Conservation (phyloP, 2,888 invertebrate genomes). For the Drepanosiphum platanoidis region DNA sequence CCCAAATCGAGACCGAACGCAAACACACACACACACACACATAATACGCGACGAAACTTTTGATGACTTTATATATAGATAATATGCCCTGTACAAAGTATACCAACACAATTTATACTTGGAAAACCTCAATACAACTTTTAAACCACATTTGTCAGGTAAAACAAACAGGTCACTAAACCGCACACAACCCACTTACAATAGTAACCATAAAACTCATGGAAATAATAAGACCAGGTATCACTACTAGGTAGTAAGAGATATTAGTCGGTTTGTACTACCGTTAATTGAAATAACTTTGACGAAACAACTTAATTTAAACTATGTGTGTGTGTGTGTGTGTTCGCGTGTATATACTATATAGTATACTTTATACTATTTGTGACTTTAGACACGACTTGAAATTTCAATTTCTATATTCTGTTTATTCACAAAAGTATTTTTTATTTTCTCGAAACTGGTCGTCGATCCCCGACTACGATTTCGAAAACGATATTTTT, state of each 20-base stretch:
- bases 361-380: background rate
- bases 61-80: background rate
- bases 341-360: background rate
- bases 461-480: too few relatives aligned
- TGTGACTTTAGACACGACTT: background rate
- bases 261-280: constrained; percentile 24
- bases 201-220: background rate
- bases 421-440: background rate
- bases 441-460: background rate
- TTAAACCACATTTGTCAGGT: constrained; percentile 14
- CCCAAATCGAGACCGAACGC: background rate
- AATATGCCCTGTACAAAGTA: background rate
- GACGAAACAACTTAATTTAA: constrained; percentile 33
- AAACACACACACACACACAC: too few relatives aligned
- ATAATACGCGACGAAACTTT: background rate
- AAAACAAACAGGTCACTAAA: constrained; percentile 12
- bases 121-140: background rate
- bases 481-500: too few relatives aligned
- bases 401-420: background rate
- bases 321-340: background rate
- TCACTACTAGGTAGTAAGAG: background rate
- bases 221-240: background rate
- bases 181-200: constrained; percentile 21
- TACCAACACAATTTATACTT: background rate
- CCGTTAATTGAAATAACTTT: constrained; percentile 36